phyloP scores from a whole-genome alignment of 2,888 invertebrate genomes.

The Pachliopta kotzebuea region DNA sequence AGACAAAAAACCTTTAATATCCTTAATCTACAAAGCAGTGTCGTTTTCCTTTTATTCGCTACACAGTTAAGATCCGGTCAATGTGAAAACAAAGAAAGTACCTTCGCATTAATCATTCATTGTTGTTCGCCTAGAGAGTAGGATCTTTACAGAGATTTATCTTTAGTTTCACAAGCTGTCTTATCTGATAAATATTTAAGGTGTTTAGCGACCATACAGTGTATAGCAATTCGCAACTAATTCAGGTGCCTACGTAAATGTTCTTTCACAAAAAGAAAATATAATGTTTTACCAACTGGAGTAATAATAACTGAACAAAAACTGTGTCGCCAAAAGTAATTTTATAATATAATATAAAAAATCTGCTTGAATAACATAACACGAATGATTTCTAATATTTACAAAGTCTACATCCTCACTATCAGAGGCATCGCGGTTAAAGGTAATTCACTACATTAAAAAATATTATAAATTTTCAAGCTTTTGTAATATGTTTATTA shows the following conservation, averaged over 20 bases:
- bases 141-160: slow-evolving; percentile 46
- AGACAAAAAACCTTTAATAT: background rate
- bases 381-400: no score
- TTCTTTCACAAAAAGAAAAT: background rate
- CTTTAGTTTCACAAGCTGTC: slow-evolving; percentile 6
- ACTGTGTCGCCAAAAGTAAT: no score
- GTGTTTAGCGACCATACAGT: background rate
- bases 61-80: slow-evolving; percentile 50
- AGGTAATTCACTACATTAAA: no score
- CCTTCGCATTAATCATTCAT: slow-evolving; percentile 71
- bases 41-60: slow-evolving; percentile 3
- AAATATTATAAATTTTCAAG: no score
- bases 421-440: no score
- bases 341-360: no score
- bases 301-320: no score
- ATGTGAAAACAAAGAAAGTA: slow-evolving; percentile 74
- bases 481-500: no score
- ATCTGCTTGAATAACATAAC: no score
- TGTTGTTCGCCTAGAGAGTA: slow-evolving; percentile 49
- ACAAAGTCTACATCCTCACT: no score
- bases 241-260: background rate
- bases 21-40: slow-evolving; percentile 1
- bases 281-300: no score
- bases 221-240: background rate
- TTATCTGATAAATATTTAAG: slow-evolving; percentile 5